These are phyloP conservation scores for Ditylenchus weischeri DNA, from an alignment of 2,888 invertebrate genomes.

Conservation along the genomic window DNA sequence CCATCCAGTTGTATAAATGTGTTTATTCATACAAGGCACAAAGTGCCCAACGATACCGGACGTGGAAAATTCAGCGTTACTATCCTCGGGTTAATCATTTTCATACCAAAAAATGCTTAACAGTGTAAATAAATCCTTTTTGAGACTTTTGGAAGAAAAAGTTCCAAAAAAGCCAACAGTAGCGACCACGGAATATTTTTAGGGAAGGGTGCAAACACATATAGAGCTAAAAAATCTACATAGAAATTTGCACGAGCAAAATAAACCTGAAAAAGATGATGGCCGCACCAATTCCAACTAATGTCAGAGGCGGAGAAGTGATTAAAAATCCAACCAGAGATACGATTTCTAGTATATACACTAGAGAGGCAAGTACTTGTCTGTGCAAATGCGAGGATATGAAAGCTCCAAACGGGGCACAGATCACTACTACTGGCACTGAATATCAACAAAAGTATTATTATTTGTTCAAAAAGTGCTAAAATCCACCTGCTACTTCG, in stretches of 20 bases:
- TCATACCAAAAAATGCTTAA: no score
- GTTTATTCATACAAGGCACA: no score
- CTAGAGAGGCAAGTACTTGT: constrained; percentile 40
- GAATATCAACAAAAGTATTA: constrained; percentile 6
- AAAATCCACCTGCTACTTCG: constrained; percentile 12
- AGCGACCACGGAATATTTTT: no score
- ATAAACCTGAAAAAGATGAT: constrained; percentile 27
- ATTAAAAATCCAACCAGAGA: constrained; percentile 32
- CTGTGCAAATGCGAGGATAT: constrained; percentile 47
- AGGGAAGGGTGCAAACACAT: no score
- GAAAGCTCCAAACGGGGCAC: constrained; percentile 45
- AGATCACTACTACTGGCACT: constrained; percentile 32
- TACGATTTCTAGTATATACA: constrained; percentile 39
- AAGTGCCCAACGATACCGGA: no score
- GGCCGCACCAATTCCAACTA: constrained; percentile 24
- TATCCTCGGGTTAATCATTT: no score
- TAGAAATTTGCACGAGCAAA: not conserved
- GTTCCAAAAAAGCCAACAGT: no score
- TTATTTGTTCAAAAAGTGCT: not conserved
- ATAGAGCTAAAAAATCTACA: no score
- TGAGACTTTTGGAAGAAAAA: no score
- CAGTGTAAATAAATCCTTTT: no score
- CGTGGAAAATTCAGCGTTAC: no score
- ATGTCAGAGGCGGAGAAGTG: constrained; percentile 20
- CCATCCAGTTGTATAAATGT: no score